Percentiles rank a stretch among this genome's conserved stretches.
These are phyloP conservation scores for Siniperca chuatsi DNA, from an alignment of 2,113 vertebrate species.

Conservation along the genomic window DNA sequence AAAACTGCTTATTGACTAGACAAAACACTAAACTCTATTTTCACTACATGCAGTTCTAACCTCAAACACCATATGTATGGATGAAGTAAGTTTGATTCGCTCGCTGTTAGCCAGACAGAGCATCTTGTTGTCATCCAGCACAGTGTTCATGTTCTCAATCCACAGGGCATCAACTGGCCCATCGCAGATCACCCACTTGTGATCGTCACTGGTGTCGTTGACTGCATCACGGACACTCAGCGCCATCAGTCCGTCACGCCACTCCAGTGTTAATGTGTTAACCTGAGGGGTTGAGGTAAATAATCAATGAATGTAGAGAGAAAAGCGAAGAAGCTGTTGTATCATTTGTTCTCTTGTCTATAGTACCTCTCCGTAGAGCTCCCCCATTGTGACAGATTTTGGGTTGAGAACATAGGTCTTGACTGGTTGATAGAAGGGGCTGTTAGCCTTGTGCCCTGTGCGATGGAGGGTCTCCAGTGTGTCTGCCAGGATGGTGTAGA, in stretches of 20 bases:
- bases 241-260: conserved; percentile 93
- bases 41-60: conserved; percentile 65
- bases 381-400: conserved; percentile 92
- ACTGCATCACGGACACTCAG: conserved; percentile 88
- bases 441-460: conserved; percentile 69
- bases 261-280: conserved; percentile 89
- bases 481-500: conserved; percentile 87
- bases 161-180: conserved; percentile 92
- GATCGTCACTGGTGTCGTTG: conserved; percentile 84
- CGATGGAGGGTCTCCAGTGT: conserved; percentile 82
- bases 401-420: conserved; percentile 90
- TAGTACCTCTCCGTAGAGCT: conserved; percentile 89
- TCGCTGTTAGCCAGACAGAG: conserved; percentile 93
- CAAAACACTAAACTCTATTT: not conserved
- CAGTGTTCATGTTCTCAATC: conserved; percentile 96
- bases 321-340: not conserved
- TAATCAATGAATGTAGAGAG: not conserved
- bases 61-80: conserved; percentile 93
- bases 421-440: conserved; percentile 87
- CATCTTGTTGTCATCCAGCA: conserved; percentile 94
- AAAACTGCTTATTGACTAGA: not conserved
- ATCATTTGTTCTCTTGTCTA: not conserved
- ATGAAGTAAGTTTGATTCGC: conserved; percentile 89
- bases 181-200: conserved; percentile 92
- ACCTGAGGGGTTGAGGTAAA: conserved; percentile 52